Conservation (phyloP, 2,797 vertebrate species). For the Tragelaphus eurycerus region DNA sequence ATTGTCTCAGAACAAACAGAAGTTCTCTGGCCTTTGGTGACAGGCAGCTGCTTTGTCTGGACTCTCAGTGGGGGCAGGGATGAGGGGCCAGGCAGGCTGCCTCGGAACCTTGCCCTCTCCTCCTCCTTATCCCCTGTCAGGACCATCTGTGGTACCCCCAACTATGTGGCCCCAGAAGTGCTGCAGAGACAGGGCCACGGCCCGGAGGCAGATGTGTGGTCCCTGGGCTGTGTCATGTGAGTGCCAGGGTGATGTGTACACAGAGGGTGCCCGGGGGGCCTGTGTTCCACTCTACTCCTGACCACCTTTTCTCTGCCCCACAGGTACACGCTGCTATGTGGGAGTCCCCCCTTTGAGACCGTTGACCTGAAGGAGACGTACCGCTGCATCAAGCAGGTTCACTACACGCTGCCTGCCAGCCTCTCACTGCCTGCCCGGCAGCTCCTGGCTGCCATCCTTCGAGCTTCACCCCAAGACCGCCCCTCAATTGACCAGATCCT, state of each 20-base stretch:
- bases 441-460: constrained; percentile 92
- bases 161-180: constrained; percentile 99
- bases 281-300: neutral
- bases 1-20: constrained; percentile 72
- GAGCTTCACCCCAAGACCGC: constrained; percentile 92
- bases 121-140: constrained; percentile 78
- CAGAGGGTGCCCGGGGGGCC: neutral
- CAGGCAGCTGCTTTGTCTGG: constrained; percentile 77
- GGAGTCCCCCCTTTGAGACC: constrained; percentile 97
- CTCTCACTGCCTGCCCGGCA: constrained; percentile 93
- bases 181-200: constrained; percentile 96
- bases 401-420: constrained; percentile 91
- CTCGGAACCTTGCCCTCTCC: constrained; percentile 4
- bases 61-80: constrained; percentile 58
- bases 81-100: neutral
- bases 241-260: constrained; percentile 56
- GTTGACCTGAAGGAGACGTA: constrained; percentile 98
- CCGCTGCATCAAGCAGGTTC: constrained; percentile 97
- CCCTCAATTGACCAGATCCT: constrained; percentile 95
- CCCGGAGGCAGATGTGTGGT: constrained; percentile 97
- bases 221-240: constrained; percentile 98
- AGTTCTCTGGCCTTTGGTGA: constrained; percentile 70
- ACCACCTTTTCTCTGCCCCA: neutral
- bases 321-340: constrained; percentile 97
- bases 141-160: constrained; percentile 98